Evolutionary conservation across 1,140 invertebrate genomes (phyloP).

Genomic region (Drosophila neocordata): DNA sequence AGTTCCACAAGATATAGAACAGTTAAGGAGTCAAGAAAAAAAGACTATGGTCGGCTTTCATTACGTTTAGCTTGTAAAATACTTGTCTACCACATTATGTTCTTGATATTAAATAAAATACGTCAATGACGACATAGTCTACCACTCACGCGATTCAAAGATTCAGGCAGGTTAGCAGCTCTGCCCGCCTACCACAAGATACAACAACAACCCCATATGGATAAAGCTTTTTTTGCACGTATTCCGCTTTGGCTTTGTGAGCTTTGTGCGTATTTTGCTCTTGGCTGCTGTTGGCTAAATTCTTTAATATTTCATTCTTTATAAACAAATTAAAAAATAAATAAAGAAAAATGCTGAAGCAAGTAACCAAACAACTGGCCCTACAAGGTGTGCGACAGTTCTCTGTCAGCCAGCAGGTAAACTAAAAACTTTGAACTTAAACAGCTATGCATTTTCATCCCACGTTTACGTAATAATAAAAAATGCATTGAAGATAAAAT

Average conservation of each 20-base stretch:
- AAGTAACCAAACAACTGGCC: constrained; percentile 79
- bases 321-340: constrained; percentile 30
- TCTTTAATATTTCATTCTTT: constrained; percentile 54
- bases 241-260: constrained; percentile 34
- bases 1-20: too few species aligned
- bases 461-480: constrained; percentile 64
- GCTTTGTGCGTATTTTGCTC: constrained; percentile 43
- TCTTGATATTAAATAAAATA: too few species aligned
- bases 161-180: background rate
- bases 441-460: constrained; percentile 18
- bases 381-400: constrained; percentile 79
- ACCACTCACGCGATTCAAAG: background rate
- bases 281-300: constrained; percentile 51
- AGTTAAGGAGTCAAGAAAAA: too few species aligned
- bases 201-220: constrained; percentile 27
- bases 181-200: constrained; percentile 14
- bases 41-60: too few species aligned
- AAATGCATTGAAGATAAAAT: constrained; percentile 22
- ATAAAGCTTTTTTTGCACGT: constrained; percentile 22
- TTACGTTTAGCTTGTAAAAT: too few species aligned
- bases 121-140: background rate
- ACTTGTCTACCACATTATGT: too few species aligned
- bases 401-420: constrained; percentile 75
- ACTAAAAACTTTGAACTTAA: constrained; percentile 3
- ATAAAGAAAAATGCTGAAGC: constrained; percentile 76